Base-by-base conservation (phyloP, 2,888 invertebrate genomes). In the Leptinotarsa juncta region DNA sequence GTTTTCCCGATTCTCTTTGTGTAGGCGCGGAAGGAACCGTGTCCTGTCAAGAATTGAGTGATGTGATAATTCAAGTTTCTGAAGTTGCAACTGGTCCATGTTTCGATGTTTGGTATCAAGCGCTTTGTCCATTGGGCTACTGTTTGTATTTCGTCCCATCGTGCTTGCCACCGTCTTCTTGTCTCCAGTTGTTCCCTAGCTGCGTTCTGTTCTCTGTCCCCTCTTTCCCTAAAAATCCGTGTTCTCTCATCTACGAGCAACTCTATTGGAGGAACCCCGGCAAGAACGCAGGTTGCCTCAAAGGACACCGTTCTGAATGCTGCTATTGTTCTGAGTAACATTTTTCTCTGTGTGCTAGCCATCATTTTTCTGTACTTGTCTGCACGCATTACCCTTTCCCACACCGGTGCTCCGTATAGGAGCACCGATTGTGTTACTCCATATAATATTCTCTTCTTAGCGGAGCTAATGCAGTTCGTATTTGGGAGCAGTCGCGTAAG, bases 181-280 rank as follows among this genome's bases (percentile, higher is more conserved):
- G 32, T 32, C 1, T 7, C 51, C 3, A n/a, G 67, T 12, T 53
- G 2, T 32, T 62, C 23, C 16, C 67, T 23, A 14, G 14, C 32
- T 68, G 3, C 42, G 15, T 23, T 51, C n/a, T 1, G 7, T 32
- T 1, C 10, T 26, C n/a, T 55, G 4, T 23, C 42, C 42, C 55
- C 18, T 68, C n/a, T 48, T 5, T 18, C 14, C n/a, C 42, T 14
- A 20, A 1, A 26, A 32, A 67, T 16, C 14, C 48, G 4, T 50
- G 55, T 49, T n/a, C 49, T 67, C 67, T 72, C 67, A 1, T 60
- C 23, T 1, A 49, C 50, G 0, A 67, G 32, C 0, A 77, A 65
- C 7, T 76, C 65, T 3, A 79, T n/a, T 71, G 18, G 79, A 77
- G 20, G 14, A 53, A 18, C 0, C 74, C 74, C 5, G 2, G 72